Evolutionary conservation across 2,888 invertebrate genomes (phyloP), one percentile per base, ranked within the genome.

Genomic region (Mimachlamys varia): DNA sequence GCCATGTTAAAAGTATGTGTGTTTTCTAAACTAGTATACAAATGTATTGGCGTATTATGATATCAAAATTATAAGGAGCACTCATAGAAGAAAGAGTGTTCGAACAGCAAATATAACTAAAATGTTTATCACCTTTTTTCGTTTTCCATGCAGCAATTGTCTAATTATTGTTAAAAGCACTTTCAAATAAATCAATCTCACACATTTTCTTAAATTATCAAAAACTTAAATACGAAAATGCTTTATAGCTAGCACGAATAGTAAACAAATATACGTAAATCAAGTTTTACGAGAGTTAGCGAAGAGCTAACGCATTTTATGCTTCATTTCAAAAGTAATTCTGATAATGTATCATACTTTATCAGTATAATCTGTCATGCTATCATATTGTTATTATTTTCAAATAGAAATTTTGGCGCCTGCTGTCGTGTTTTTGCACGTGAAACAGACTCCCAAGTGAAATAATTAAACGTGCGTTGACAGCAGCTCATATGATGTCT

Each of bases 321-420:
- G 12, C 27, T 27, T 76, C 33, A 76, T 76, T 76, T 76, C 27
- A 76, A 27, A 27, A 76, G 33, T 12, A 7, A 76, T 76, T 12
- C 76, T 33, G 76, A 76, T 76, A 76, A 33, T 76, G 33, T 27
- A 22, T 33, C 76, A 76, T 27, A 15, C 12, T 10, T 33, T 76
- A 76, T 76, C 76, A 33, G 2, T 12, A 27, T 3, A 27, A 76
- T 76, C 76, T 76, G 76, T 27, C 76, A 76, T 76, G 0, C 4
- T 76, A 76, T 76, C 76, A 76, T 76, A 76, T 76, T 76, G 27
- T 33, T 76, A 33, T 76, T 27, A 76, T 76, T 76, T 76, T 76
- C 33, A 76, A 62, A 76, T 76, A 76, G 76, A 27, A n/a, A 27
- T 33, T 76, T 76, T 76, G 76, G 76, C 76, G 76, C 76, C 76